A percentile compares a stretch with the other conserved stretches of the same genome.
Evolutionary conservation across 1,140 invertebrate species (phyloP).

Genomic region (Aporrectodea caliginosa): DNA sequence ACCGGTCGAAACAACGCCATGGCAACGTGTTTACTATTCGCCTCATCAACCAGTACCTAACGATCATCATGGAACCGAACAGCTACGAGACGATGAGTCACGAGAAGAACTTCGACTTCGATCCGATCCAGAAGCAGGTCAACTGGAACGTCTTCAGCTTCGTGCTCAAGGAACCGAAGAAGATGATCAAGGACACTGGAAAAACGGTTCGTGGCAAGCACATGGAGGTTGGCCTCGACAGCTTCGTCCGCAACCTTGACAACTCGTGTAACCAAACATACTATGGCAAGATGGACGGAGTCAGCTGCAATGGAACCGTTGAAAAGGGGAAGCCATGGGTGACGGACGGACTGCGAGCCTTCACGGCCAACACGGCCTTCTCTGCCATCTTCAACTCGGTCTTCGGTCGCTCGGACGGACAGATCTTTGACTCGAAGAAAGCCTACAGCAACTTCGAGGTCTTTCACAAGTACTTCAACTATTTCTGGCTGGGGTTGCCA

Average conservation of each 20-base stretch:
- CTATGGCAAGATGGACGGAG: neutral
- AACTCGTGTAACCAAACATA: conserved; percentile 46
- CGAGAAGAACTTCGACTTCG: conserved; percentile 54
- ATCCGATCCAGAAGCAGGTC: conserved; percentile 54
- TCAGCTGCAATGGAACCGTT: conserved; percentile 25
- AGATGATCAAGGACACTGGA: conserved; percentile 52
- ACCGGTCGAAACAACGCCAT: conserved; percentile 40
- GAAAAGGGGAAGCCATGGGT: neutral
- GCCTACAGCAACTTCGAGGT: conserved; percentile 51
- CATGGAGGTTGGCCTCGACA: conserved; percentile 41
- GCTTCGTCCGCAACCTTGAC: conserved; percentile 46
- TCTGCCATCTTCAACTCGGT: conserved; percentile 53
- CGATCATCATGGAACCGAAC: conserved; percentile 52
- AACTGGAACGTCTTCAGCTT: conserved; percentile 55
- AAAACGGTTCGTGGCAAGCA: conserved; percentile 50
- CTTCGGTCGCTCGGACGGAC: conserved; percentile 44
- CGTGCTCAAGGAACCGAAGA: conserved; percentile 44
- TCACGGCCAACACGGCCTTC: conserved; percentile 52
- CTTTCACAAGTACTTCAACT: conserved; percentile 56
- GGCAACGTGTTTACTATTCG: conserved; percentile 55
- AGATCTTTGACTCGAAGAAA: conserved; percentile 42
- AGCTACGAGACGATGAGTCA: conserved; percentile 47
- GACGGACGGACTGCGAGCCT: conserved; percentile 41
- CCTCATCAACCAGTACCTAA: conserved; percentile 50
- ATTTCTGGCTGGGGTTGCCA: conserved; percentile 53